A percentile compares a stretch with the other conserved stretches of the same genome.
Evolutionary conservation across 2,888 invertebrate species (phyloP).

Genomic region (Andricus quercusramuli): DNA sequence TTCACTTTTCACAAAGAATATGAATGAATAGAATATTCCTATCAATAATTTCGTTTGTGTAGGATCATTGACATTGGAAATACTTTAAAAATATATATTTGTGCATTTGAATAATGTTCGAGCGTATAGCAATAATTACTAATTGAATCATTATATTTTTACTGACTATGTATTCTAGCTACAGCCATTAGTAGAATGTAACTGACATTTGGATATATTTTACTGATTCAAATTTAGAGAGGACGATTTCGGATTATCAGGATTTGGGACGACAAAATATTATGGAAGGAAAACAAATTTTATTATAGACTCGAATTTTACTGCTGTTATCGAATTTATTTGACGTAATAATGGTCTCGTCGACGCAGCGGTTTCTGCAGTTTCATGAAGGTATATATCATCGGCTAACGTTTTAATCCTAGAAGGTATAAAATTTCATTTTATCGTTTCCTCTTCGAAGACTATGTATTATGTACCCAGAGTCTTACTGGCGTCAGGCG

Average conservation of each 20-base stretch:
- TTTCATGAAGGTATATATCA: slow-evolving; percentile 20
- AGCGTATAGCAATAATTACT: no score
- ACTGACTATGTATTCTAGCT: no score
- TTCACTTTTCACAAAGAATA: no score
- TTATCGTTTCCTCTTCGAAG: slow-evolving; percentile 19
- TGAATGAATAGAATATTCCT: no score
- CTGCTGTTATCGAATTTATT: slow-evolving; percentile 30
- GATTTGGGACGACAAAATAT: slow-evolving; percentile 3
- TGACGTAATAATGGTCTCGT: slow-evolving; percentile 30
- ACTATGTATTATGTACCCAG: not conserved
- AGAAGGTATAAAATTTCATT: slow-evolving; percentile 29
- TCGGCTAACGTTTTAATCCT: slow-evolving; percentile 30
- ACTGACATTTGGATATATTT: no score
- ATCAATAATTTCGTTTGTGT: no score
- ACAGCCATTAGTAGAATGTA: no score
- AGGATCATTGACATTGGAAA: no score
- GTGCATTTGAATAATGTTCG: no score
- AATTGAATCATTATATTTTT: no score
- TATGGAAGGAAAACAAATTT: slow-evolving; percentile 26
- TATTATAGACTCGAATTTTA: slow-evolving; percentile 15
- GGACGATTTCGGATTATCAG: not conserved
- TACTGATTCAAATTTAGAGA: no score
- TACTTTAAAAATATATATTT: no score
- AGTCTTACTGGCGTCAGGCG: not conserved
- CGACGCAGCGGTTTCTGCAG: slow-evolving; percentile 27